phyloP scores from a whole-genome alignment of 23 tunicate species.

The Aplidium turbinatum region DNA sequence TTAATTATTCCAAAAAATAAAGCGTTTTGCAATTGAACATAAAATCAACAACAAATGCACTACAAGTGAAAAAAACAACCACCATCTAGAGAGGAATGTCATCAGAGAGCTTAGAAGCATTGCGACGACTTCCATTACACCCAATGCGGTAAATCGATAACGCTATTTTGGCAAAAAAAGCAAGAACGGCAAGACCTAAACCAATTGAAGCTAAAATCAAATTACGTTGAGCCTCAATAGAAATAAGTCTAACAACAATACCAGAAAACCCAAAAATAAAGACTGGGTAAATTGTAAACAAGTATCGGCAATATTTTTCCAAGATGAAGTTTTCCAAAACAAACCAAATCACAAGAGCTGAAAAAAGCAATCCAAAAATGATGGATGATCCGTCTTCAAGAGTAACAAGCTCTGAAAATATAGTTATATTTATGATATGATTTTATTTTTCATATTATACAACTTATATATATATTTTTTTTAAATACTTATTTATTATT shows the following conservation, averaged over 20 bases:
- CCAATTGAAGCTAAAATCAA: slow-evolving; percentile 6
- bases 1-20: no score
- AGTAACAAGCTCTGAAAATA: slow-evolving; percentile 21
- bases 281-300: slow-evolving; percentile 39
- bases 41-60: no score
- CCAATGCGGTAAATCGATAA: background rate
- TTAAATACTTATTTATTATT: no score
- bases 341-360: slow-evolving; percentile 13
- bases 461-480: no score
- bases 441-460: no score
- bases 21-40: no score
- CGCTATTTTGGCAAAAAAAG: slow-evolving; percentile 3
- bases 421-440: background rate
- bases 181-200: background rate
- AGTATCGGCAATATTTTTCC: slow-evolving; percentile 37
- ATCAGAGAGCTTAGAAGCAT: background rate
- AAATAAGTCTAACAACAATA: background rate
- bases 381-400: slow-evolving; percentile 14
- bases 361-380: background rate
- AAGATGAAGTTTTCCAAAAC: slow-evolving; percentile 20
- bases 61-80: no score
- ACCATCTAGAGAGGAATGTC: background rate
- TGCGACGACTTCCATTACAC: no score
- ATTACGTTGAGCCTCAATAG: background rate
- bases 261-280: slow-evolving; percentile 40